Percentiles rank a stretch among this genome's conserved stretches.
phyloP scores from a whole-genome alignment of 2,113 vertebrate species.

The Bubo scandiacus region DNA sequence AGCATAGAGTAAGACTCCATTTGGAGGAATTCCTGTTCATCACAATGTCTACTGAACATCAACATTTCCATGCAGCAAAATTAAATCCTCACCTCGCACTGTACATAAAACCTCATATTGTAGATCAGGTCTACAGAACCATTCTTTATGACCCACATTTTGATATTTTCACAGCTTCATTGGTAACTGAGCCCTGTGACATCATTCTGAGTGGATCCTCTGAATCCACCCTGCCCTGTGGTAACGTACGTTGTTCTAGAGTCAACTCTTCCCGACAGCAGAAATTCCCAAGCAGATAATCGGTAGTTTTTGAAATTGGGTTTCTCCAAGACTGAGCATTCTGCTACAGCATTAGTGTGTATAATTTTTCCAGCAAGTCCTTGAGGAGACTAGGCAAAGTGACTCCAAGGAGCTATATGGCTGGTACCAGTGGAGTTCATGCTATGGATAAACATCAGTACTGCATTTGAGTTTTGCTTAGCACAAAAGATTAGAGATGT shows the following conservation, averaged over 20 bases:
- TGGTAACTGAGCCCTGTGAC: not conserved
- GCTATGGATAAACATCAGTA: rapidly evolving
- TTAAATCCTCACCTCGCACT: not conserved
- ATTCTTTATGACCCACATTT: not conserved
- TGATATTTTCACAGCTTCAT: not conserved
- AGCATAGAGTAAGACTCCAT: not conserved
- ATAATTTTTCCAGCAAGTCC: not conserved
- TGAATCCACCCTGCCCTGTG: not conserved
- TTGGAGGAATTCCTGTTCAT: not conserved
- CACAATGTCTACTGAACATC: not conserved
- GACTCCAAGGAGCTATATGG: not conserved
- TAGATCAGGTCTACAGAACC: not conserved
- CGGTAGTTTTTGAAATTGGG: not conserved
- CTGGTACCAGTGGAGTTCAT: not conserved
- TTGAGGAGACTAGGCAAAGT: not conserved
- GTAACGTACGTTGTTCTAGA: rapidly evolving
- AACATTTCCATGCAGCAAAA: not conserved
- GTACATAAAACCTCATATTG: rapidly evolving
- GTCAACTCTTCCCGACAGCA: not conserved
- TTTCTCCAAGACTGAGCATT: not conserved
- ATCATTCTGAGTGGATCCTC: not conserved
- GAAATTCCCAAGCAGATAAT: not conserved
- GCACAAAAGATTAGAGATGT: not conserved
- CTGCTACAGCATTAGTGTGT: not conserved
- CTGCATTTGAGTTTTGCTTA: not conserved